Conservation (phyloP, 2,113 vertebrate genomes). For the Chaetorhynchus papuensis region DNA sequence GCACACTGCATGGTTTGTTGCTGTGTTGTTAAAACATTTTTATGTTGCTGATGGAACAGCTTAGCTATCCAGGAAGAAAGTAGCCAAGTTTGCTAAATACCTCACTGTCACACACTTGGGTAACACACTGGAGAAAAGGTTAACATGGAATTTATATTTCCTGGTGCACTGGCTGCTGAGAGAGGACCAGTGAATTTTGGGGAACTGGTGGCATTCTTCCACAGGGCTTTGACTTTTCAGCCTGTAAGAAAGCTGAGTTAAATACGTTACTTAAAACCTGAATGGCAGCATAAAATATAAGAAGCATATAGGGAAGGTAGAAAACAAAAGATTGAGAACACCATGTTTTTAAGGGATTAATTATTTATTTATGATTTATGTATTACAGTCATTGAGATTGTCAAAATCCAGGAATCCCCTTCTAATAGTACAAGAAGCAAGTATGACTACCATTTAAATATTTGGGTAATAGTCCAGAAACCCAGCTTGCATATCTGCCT, state of each 20-base stretch:
- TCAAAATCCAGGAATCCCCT: background rate
- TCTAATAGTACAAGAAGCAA: background rate
- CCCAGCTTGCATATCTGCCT: background rate
- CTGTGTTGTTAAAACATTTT: background rate
- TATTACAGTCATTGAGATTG: background rate
- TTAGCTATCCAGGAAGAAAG: constrained; percentile 11
- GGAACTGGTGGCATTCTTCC: background rate
- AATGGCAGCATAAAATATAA: background rate
- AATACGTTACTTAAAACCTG: background rate
- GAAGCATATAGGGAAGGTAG: background rate
- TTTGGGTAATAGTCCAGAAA: background rate
- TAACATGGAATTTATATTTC: background rate
- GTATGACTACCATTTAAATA: background rate
- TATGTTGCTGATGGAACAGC: background rate
- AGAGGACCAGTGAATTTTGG: background rate
- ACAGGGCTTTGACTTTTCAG: background rate
- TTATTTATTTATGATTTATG: background rate
- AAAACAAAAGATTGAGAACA: background rate
- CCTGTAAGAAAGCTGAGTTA: background rate
- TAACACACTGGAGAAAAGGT: background rate
- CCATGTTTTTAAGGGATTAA: background rate
- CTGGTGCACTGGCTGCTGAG: background rate
- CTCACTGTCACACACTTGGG: background rate
- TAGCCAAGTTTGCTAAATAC: background rate
- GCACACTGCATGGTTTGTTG: background rate